These are phyloP conservation scores for Diadophis punctatus DNA, from an alignment of 2,113 vertebrate genomes.

Conservation along the genomic window DNA sequence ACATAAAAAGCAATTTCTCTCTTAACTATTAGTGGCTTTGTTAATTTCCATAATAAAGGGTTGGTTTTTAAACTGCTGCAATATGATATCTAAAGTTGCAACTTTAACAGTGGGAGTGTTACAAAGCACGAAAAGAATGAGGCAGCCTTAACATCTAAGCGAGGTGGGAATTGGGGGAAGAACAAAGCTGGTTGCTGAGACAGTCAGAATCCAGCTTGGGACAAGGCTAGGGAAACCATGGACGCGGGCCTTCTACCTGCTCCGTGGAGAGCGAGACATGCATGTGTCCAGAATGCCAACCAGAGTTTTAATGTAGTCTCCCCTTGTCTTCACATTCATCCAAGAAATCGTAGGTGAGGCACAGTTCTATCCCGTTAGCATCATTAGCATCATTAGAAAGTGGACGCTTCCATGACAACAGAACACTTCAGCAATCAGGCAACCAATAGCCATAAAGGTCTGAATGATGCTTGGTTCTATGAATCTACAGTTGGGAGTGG, in stretches of 20 bases:
- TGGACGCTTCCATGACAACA: background rate
- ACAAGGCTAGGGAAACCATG: background rate
- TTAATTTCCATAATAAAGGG: background rate
- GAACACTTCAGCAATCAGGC: background rate
- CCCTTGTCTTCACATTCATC: background rate
- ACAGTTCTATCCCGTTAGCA: background rate
- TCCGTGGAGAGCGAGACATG: background rate
- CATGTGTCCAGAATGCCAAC: background rate
- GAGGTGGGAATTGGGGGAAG: background rate
- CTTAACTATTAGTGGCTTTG: background rate
- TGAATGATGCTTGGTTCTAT: fast-evolving
- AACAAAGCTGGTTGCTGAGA: too few species aligned
- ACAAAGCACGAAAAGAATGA: background rate
- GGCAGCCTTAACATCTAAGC: background rate
- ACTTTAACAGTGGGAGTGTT: background rate
- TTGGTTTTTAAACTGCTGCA: background rate
- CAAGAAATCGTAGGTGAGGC: background rate
- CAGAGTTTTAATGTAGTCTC: background rate
- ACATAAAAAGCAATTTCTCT: too few species aligned
- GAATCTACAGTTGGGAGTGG: background rate
- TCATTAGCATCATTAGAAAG: background rate
- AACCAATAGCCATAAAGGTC: background rate
- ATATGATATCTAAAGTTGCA: background rate
- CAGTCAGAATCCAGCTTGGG: background rate
- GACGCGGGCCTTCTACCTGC: background rate